Percentiles rank a stretch among this genome's conserved stretches.
Conservation (phyloP, 2,113 vertebrate species). For the Podarcis raffonei region DNA sequence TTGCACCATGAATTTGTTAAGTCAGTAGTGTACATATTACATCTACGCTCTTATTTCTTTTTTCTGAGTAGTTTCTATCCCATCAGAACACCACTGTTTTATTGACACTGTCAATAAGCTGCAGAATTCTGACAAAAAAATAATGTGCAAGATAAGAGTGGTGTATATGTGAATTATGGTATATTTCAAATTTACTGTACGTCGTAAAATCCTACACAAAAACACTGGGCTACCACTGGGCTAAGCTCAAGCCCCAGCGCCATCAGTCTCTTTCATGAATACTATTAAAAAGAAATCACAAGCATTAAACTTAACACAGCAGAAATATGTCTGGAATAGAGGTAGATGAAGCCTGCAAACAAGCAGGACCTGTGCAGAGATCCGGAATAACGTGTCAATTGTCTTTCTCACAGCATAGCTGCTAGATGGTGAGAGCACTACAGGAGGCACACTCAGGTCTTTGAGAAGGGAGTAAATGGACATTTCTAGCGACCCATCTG, state of each 20-base stretch:
- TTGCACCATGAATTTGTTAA: neutral
- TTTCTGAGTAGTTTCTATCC: neutral
- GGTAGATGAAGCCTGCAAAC: slow-evolving; percentile 44
- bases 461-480: slow-evolving; percentile 21
- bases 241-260: slow-evolving; percentile 32
- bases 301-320: slow-evolving; percentile 37
- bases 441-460: slow-evolving; percentile 14
- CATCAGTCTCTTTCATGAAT: neutral
- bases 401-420: slow-evolving; percentile 8
- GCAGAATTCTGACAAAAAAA: slow-evolving; percentile 44
- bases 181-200: slow-evolving; percentile 53
- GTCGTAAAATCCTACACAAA: slow-evolving; percentile 55
- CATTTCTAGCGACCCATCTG: slow-evolving; percentile 25
- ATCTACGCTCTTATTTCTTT: neutral
- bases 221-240: slow-evolving; percentile 35
- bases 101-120: slow-evolving; percentile 55
- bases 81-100: neutral
- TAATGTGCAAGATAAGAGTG: slow-evolving; percentile 49
- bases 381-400: slow-evolving; percentile 43
- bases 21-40: neutral
- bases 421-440: neutral
- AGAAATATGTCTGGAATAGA: slow-evolving; percentile 42
- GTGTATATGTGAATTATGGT: slow-evolving; percentile 49
- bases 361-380: slow-evolving; percentile 44
- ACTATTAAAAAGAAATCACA: slow-evolving; percentile 28